phyloP scores from a whole-genome alignment of 1,140 invertebrate genomes.

The Saxidomus purpurata region DNA sequence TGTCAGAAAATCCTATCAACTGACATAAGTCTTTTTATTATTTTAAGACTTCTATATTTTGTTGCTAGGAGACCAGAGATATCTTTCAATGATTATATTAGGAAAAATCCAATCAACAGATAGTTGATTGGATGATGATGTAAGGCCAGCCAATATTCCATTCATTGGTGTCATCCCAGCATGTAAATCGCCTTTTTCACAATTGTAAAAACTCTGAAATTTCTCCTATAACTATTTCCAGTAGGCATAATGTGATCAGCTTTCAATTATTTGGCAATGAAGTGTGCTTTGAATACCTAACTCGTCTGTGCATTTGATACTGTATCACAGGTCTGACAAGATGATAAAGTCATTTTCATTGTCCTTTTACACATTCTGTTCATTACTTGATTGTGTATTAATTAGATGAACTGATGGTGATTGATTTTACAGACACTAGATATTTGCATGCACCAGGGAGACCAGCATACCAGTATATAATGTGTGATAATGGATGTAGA shows the following conservation, averaged over 20 bases:
- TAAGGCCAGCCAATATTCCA: not conserved
- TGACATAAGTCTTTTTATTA: too few relatives aligned
- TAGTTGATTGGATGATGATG: not conserved
- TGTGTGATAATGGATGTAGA: not conserved
- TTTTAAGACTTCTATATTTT: not conserved
- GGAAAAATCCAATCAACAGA: not conserved
- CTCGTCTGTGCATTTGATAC: not conserved
- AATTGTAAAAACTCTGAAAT: not conserved
- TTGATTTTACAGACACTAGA: not conserved
- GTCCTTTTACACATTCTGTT: not conserved
- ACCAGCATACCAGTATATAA: not conserved
- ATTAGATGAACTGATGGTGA: not conserved
- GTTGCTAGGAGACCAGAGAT: not conserved
- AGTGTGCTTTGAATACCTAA: too few relatives aligned
- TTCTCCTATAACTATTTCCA: not conserved
- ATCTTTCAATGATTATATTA: too few relatives aligned
- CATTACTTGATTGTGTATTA: conserved; percentile 1
- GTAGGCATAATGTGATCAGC: too few relatives aligned
- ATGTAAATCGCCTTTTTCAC: not conserved
- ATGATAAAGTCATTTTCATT: not conserved
- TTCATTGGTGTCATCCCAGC: not conserved
- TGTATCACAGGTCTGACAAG: not conserved
- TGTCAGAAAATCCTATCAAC: too few relatives aligned
- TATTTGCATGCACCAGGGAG: not conserved
- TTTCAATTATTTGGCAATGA: too few relatives aligned